Conservation (phyloP, 1,140 invertebrate genomes). For the Lordiphosa mommai region DNA sequence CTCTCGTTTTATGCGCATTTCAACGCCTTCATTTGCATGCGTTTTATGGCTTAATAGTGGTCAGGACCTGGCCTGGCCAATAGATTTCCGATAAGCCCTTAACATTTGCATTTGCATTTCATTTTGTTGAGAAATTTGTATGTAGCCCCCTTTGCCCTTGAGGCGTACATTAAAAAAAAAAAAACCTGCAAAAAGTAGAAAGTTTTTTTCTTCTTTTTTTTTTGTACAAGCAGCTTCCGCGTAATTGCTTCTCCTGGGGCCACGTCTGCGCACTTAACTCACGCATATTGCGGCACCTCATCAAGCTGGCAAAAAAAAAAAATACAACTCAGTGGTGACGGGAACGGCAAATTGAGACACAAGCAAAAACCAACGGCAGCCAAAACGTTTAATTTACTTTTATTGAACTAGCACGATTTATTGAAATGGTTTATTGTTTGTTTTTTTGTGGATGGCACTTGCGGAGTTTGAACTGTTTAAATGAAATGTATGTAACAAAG, state of each 20-base stretch:
- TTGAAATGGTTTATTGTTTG: slow-evolving; percentile 58
- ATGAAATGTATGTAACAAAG: too few relatives aligned
- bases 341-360: slow-evolving; percentile 60
- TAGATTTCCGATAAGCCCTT: not conserved
- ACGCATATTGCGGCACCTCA: slow-evolving; percentile 59
- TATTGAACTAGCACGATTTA: slow-evolving; percentile 71
- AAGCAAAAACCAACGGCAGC: slow-evolving; percentile 19
- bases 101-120: too few relatives aligned
- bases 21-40: slow-evolving; percentile 79
- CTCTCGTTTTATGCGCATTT: slow-evolving; percentile 57
- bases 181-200: slow-evolving; percentile 33
- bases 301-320: slow-evolving; percentile 9
- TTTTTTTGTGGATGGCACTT: slow-evolving; percentile 16
- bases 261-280: slow-evolving; percentile 57
- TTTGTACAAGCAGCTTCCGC: slow-evolving; percentile 43
- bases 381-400: slow-evolving; percentile 66
- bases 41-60: slow-evolving; percentile 75
- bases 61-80: not conserved
- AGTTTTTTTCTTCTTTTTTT: slow-evolving; percentile 23
- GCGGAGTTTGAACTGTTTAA: too few relatives aligned
- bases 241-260: slow-evolving; percentile 47
- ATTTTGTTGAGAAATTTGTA: too few relatives aligned
- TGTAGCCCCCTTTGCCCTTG: too few relatives aligned
- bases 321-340: slow-evolving; percentile 12
- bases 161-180: not conserved